Evolutionary conservation across 2,797 vertebrate genomes (phyloP).

Genomic region (Peromyscus melanophrys): DNA sequence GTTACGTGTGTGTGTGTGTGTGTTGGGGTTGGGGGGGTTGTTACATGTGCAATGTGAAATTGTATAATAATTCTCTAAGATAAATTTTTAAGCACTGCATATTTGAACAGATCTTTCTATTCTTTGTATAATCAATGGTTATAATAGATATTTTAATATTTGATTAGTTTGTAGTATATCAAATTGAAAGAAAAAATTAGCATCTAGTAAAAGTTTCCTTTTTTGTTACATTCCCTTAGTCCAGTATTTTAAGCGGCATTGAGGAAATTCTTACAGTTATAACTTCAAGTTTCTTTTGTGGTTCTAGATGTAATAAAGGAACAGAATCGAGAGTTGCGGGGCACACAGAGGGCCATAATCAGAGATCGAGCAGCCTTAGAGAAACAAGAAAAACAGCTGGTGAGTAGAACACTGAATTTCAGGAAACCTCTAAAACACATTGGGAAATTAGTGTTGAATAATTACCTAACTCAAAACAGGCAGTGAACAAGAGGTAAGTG

Average conservation of each 20-base stretch:
- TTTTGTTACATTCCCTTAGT: background rate
- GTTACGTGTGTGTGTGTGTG: background rate
- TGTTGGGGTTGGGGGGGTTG: too few relatives aligned
- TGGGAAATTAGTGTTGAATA: constrained; percentile 67
- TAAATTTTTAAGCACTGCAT: constrained; percentile 25
- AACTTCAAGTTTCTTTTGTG: constrained; percentile 66
- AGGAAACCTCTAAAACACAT: constrained; percentile 72
- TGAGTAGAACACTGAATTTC: constrained; percentile 88
- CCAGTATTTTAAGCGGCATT: constrained; percentile 30
- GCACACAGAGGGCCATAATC: constrained; percentile 97
- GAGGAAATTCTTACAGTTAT: constrained; percentile 48
- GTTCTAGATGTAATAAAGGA: constrained; percentile 97
- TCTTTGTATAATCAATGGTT: constrained; percentile 3
- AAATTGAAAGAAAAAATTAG: constrained; percentile 42
- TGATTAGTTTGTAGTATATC: constrained; percentile 47
- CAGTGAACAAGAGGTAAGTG: constrained; percentile 61
- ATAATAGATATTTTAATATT: constrained; percentile 56
- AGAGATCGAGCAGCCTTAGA: constrained; percentile 97
- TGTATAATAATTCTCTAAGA: constrained; percentile 53
- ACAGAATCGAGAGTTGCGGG: constrained; percentile 96
- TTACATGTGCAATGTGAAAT: constrained; percentile 1
- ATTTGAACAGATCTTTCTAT: background rate
- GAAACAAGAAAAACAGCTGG: constrained; percentile 99
- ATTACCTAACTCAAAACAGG: constrained; percentile 57
- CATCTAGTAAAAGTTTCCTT: background rate